These are phyloP conservation scores for Drosophila teissieri DNA, from an alignment of 1,140 invertebrate genomes.

Conservation along the genomic window DNA sequence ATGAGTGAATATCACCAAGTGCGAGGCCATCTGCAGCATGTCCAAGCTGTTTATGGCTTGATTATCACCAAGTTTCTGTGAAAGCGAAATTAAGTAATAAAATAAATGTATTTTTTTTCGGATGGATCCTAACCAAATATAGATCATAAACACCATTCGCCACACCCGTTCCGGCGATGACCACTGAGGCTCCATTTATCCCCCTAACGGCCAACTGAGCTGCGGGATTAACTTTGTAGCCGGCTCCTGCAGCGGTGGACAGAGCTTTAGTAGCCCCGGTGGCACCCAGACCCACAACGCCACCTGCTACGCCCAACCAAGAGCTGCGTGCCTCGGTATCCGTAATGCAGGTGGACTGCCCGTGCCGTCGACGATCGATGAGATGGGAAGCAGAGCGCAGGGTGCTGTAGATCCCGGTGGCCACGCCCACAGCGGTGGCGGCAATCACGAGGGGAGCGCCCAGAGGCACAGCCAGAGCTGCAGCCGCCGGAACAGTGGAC, in stretches of 20 bases:
- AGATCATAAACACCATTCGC: conserved; percentile 66
- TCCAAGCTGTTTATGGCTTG: conserved; percentile 53
- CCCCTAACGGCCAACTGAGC: conserved; percentile 59
- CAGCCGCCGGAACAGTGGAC: conserved; percentile 61
- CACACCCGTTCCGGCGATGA: conserved; percentile 68
- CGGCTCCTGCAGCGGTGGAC: conserved; percentile 23
- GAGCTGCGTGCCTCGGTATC: conserved; percentile 67
- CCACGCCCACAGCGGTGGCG: conserved; percentile 58
- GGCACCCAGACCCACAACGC: conserved; percentile 65
- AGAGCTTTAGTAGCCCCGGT: conserved; percentile 63
- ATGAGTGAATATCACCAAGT: conserved; percentile 71
- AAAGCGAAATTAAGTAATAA: too few relatives aligned
- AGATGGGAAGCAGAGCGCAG: conserved; percentile 58
- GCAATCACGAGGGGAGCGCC: conserved; percentile 49
- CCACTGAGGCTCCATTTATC: conserved; percentile 64
- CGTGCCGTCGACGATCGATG: conserved; percentile 59
- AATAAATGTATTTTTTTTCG: not conserved
- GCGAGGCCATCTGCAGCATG: conserved; percentile 67
- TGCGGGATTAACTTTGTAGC: conserved; percentile 38
- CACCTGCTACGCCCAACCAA: conserved; percentile 76
- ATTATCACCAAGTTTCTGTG: conserved; percentile 61
- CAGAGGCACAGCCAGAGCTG: conserved; percentile 61
- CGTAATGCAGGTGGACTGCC: conserved; percentile 52
- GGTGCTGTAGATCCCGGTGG: conserved; percentile 56
- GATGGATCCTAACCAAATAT: conserved; percentile 43